Evolutionary conservation across 2,888 invertebrate species (phyloP).

Genomic region (Chaetogeoica ovagalla): DNA sequence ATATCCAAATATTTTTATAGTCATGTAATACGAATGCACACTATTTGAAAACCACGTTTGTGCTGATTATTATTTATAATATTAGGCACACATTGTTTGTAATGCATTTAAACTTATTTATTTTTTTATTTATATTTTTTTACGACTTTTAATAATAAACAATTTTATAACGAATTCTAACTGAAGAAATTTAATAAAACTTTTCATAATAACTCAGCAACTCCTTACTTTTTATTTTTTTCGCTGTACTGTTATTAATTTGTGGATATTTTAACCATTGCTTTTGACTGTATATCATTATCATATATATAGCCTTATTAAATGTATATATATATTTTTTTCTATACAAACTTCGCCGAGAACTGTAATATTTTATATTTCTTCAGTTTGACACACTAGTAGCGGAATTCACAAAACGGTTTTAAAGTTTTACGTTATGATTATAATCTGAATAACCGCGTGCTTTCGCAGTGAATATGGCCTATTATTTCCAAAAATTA

Average conservation of each 20-base stretch:
- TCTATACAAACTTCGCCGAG: background rate
- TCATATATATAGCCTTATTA: slow-evolving; percentile 23
- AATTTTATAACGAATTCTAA: background rate
- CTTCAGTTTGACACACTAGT: background rate
- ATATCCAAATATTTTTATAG: no score
- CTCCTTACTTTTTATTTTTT: background rate
- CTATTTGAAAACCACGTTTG: no score
- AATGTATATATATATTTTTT: no score
- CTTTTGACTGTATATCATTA: slow-evolving; percentile 17
- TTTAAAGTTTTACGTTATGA: background rate
- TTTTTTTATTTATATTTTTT: no score
- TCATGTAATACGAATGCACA: no score
- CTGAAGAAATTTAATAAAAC: background rate
- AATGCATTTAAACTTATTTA: no score
- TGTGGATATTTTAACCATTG: background rate
- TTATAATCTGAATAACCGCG: slow-evolving; percentile 13
- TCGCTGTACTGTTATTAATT: background rate
- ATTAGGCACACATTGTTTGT: no score
- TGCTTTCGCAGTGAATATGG: background rate
- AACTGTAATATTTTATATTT: slow-evolving; percentile 2
- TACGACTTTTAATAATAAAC: no score
- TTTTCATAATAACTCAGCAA: background rate
- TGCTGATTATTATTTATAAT: no score
- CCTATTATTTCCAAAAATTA: background rate
- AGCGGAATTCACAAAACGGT: background rate